phyloP scores from a whole-genome alignment of 2,888 invertebrate species.

The Parascotia fuliginaria region DNA sequence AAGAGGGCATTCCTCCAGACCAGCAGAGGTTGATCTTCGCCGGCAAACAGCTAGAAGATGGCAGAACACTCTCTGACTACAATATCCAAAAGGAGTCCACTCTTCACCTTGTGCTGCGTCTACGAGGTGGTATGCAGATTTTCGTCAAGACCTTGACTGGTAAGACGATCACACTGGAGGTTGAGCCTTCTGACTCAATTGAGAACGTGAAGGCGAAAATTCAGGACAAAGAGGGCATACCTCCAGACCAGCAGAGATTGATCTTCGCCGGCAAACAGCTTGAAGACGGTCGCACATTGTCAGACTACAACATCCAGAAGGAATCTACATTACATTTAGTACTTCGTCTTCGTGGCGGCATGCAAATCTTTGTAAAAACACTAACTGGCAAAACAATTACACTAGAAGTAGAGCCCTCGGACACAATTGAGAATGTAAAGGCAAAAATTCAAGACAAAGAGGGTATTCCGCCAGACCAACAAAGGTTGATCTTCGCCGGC shows the following conservation, averaged over 20 bases:
- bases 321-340: slow-evolving; percentile 22
- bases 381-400: slow-evolving; percentile 17
- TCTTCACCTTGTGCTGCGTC: slow-evolving; percentile 23
- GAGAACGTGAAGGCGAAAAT: slow-evolving; percentile 25
- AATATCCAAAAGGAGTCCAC: slow-evolving; percentile 39
- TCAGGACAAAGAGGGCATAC: slow-evolving; percentile 22
- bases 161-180: slow-evolving; percentile 29
- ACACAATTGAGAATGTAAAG: slow-evolving; percentile 35
- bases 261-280: slow-evolving; percentile 23
- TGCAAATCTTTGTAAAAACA: slow-evolving; percentile 20
- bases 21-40: slow-evolving; percentile 39
- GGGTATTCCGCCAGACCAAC: slow-evolving; percentile 35
- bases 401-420: slow-evolving; percentile 14
- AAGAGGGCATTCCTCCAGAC: slow-evolving; percentile 39
- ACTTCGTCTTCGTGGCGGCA: slow-evolving; percentile 19
- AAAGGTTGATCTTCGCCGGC: slow-evolving; percentile 32
- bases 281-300: slow-evolving; percentile 19
- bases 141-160: slow-evolving; percentile 21
- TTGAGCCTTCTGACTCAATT: slow-evolving; percentile 10
- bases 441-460: slow-evolving; percentile 37
- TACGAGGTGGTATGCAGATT: slow-evolving; percentile 36
- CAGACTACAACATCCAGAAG: slow-evolving; percentile 24
- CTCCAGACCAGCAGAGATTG: slow-evolving; percentile 19
- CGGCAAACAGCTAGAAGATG: slow-evolving; percentile 37
- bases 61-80: slow-evolving; percentile 24